Evolutionary conservation across 2,113 vertebrate species (phyloP).

Genomic region (Callopanchax toddi): DNA sequence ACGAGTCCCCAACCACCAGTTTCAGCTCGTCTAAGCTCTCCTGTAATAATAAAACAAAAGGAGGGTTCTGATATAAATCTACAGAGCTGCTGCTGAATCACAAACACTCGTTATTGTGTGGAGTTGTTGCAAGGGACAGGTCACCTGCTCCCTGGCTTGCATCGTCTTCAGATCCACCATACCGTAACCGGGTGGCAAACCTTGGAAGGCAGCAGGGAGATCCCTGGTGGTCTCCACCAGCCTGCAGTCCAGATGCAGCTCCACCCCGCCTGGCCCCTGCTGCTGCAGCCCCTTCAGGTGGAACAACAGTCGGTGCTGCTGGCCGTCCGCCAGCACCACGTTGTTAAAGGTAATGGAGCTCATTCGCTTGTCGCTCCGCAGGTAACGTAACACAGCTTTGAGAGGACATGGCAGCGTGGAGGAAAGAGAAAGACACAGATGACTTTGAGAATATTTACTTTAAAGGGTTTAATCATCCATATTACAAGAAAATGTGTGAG

Average conservation of each 20-base stretch:
- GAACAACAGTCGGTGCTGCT: slow-evolving; percentile 88
- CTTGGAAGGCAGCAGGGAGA: slow-evolving; percentile 87
- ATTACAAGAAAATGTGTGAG: no score
- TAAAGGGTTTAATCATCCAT: no score
- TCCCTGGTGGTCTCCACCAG: slow-evolving; percentile 87
- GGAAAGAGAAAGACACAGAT: neutral
- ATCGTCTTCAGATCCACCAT: slow-evolving; percentile 86
- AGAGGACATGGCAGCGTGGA: neutral
- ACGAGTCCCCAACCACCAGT: slow-evolving; percentile 88
- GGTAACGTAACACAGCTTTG: slow-evolving; percentile 88
- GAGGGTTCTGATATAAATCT: no score
- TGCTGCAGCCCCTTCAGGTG: slow-evolving; percentile 87
- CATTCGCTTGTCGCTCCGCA: slow-evolving; percentile 87
- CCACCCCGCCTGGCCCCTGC: slow-evolving; percentile 76
- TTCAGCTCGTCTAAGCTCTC: slow-evolving; percentile 92
- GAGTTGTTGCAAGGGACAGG: slow-evolving; percentile 18
- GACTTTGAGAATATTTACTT: neutral
- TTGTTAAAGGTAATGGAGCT: slow-evolving; percentile 93
- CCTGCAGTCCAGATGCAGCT: slow-evolving; percentile 92
- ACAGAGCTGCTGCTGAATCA: no score
- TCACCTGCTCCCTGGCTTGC: slow-evolving; percentile 87
- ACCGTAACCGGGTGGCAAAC: slow-evolving; percentile 74
- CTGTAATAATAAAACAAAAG: slow-evolving; percentile 70
- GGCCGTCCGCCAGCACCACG: slow-evolving; percentile 89
- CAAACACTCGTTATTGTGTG: slow-evolving; percentile 15